Evolutionary conservation across 1,140 invertebrate genomes (phyloP).

Genomic region (Vanessa tameamea): DNA sequence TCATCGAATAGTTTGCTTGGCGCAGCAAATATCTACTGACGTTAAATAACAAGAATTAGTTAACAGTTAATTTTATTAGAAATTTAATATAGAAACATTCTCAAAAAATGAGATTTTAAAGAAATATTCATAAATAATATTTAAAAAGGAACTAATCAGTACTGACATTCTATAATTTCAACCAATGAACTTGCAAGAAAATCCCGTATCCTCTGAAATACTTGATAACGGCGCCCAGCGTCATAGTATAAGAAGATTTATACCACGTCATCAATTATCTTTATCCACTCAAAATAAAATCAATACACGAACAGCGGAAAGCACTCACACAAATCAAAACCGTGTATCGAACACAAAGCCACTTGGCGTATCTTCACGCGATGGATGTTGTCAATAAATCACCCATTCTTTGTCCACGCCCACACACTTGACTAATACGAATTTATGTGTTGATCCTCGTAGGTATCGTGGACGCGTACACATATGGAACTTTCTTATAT

Average conservation of each 20-base stretch:
- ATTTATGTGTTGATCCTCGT: slow-evolving; percentile 16
- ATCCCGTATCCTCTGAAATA: background rate
- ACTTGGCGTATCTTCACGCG: slow-evolving; percentile 18
- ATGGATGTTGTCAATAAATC: slow-evolving; percentile 20
- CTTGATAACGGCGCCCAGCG: background rate
- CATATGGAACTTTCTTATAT: background rate
- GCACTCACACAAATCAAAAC: slow-evolving; percentile 27
- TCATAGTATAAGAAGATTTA: background rate
- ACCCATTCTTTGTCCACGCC: slow-evolving; percentile 19
- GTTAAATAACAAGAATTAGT: too few relatives aligned
- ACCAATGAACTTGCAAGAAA: background rate
- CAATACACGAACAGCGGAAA: slow-evolving; percentile 36
- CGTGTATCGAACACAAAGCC: slow-evolving; percentile 7
- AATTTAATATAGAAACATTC: too few relatives aligned
- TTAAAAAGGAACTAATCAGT: too few relatives aligned
- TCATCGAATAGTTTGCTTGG: too few relatives aligned
- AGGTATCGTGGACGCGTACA: background rate
- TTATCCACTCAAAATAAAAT: slow-evolving; percentile 34
- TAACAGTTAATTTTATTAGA: too few relatives aligned
- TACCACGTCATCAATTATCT: background rate
- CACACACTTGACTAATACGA: slow-evolving; percentile 16
- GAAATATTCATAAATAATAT: too few relatives aligned
- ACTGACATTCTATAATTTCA: too few relatives aligned
- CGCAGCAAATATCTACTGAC: too few relatives aligned
- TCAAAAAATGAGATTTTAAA: too few relatives aligned